Evolutionary conservation across 1,140 invertebrate genomes (phyloP), one percentile per base, ranked within the genome.

Genomic region (Coptotermes formosanus): DNA sequence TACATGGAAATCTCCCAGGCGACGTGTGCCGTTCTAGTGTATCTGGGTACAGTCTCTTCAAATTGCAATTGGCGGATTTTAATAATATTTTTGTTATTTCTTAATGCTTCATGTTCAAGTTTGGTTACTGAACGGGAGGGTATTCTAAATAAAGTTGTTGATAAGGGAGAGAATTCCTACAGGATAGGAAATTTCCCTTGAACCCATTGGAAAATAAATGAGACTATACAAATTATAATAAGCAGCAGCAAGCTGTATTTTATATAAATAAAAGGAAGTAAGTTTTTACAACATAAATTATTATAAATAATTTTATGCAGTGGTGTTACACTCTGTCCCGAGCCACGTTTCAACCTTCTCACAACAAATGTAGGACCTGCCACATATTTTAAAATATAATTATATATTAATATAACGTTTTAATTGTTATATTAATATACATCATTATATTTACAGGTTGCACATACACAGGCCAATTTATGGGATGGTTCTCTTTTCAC

Each of bases 351-450:
- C 52, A 52, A 84, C 83, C 83, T 84, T 52, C 83, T 84, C 83
- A 84, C 83, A 84, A 84, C 83, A 84, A 84, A 84, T 84, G 45
- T 84, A 84, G 83, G 83, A 84, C 83, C 83, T 84, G 83, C 83
- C 83, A 84, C 30, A 52, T 75, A 30, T 75, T 75, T 75, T 8
- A 75, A 75, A 75, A 75, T 75, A 64, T 64, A 64, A 64, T n/a
- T 21, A n/a, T 55, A 55, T 55, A 21, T 21, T 21, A 55, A 21
- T 55, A 55, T 55, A 21, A 55, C 19, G 0, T 55, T 4, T 21
- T 14, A 14, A 21, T 19, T 19, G 19, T 55, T 55, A 55, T 55
- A 55, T 55, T 55, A 55, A 55, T 16, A 55, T 55, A 55, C 21
- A 55, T 55, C 21, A 55, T 55, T 55, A 30, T 75, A 75, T 75